Base-by-base conservation (phyloP, 2,113 vertebrate species). In the Struthio camelus region DNA sequence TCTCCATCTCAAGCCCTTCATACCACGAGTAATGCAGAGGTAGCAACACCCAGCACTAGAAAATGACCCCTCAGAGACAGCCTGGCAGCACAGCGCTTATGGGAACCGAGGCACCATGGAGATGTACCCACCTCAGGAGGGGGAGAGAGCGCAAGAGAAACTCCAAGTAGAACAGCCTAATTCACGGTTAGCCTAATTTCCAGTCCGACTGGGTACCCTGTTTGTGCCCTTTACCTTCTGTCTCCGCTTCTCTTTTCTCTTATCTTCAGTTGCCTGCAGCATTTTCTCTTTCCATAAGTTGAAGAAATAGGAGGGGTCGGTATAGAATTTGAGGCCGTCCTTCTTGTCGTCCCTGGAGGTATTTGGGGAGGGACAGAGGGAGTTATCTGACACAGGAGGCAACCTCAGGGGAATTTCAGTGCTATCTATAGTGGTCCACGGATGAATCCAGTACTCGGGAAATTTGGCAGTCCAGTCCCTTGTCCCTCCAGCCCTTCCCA, bases 221-320 rank as follows among this genome's bases (percentile, higher is more conserved):
- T 1, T 2, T 38, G n/a, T 17, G 24, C 9, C 56, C 18, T 0
- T 66, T 96, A 99, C 99, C 98, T 99, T 99, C 97, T 99, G 99
- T 36, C 99, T 97, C 82, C 99, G 98, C 95, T 99, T 99, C 97
- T 99, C 99, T 96, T 99, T 99, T 87, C 99, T 98, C 79, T 99
- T 99, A 96, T 99, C 99, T 83, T 99, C 99, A 3, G 99, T 99
- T 2, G 99, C 99, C 97, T 99, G 99, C 89, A 99, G 97, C 99
- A 99, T 99, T 96, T 99, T 99, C 98, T 99, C 99, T 87, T 99
- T 99, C 99, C 99, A 99, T 85, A 99, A 97, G 97, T 98, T 99
- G 94, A 99, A 99, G 98, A 99, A 99, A 97, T 99, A 99, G 4
- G 99, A 99, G 6, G 99, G 98, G 92, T 99, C 99, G 0, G 99